Conservation (phyloP, 2,113 vertebrate species). For the Hemiscyllium ocellatum region DNA sequence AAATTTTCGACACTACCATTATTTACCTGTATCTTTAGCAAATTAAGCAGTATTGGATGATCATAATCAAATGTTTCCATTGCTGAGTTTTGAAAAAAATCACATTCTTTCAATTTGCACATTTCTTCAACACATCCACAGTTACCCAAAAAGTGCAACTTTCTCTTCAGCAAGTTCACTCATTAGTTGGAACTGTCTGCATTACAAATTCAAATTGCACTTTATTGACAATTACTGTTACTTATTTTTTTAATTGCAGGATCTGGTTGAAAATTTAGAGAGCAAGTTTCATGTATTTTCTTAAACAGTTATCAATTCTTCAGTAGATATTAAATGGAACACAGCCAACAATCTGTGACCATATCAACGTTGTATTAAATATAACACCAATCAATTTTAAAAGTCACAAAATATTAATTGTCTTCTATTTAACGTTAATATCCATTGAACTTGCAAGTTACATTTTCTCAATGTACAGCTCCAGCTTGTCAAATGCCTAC, state of each 20-base stretch:
- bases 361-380: too few species aligned
- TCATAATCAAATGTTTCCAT: background rate
- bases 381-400: background rate
- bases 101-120: background rate
- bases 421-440: background rate
- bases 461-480: background rate
- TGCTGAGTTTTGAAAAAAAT: background rate
- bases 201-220: background rate
- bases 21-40: background rate
- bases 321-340: background rate
- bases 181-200: background rate
- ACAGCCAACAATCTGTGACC: background rate
- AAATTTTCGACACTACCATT: background rate
- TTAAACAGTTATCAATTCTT: background rate
- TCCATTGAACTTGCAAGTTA: background rate
- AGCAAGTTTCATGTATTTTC: background rate
- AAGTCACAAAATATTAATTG: background rate
- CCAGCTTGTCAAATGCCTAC: background rate
- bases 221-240: background rate
- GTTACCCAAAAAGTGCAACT: background rate
- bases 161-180: background rate
- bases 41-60: background rate
- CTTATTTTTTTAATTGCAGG: background rate
- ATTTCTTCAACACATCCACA: background rate
- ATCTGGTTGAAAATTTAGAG: background rate